Conservation (phyloP, 2,113 vertebrate genomes). For the Phaethon lepturus region DNA sequence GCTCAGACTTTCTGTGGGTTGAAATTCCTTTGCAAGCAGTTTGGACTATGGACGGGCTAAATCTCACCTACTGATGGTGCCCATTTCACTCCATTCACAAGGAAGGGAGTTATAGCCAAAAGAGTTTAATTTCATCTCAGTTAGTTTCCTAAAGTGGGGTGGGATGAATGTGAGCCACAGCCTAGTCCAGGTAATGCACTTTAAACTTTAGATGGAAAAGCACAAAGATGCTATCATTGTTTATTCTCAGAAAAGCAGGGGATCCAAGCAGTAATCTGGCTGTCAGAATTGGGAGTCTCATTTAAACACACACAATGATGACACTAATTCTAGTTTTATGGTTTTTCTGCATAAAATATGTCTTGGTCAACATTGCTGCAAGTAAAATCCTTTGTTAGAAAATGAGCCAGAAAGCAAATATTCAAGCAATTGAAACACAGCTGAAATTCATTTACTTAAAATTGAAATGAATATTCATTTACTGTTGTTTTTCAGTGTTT, state of each 20-base stretch:
- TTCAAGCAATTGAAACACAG: constrained; percentile 7
- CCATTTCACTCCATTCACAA: neutral
- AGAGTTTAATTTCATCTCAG: neutral
- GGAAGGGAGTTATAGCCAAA: neutral
- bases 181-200: neutral
- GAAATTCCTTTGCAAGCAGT: neutral
- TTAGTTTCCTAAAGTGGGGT: neutral
- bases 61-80: neutral
- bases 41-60: neutral
- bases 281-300: neutral
- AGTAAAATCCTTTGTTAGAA: constrained; percentile 4
- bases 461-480: constrained; percentile 5
- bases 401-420: constrained; percentile 22
- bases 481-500: neutral
- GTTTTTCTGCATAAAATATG: neutral
- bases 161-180: neutral
- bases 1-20: neutral
- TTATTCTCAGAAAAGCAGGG: neutral
- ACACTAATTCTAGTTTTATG: neutral
- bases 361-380: neutral
- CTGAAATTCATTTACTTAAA: constrained; percentile 30
- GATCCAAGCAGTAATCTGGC: neutral
- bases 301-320: neutral
- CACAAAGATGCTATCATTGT: neutral
- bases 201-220: neutral